A percentile compares a stretch with the other conserved stretches of the same genome.
These are phyloP conservation scores for Kryptopterus vitreolus DNA, from an alignment of 2,797 vertebrate species.

Conservation along the genomic window DNA sequence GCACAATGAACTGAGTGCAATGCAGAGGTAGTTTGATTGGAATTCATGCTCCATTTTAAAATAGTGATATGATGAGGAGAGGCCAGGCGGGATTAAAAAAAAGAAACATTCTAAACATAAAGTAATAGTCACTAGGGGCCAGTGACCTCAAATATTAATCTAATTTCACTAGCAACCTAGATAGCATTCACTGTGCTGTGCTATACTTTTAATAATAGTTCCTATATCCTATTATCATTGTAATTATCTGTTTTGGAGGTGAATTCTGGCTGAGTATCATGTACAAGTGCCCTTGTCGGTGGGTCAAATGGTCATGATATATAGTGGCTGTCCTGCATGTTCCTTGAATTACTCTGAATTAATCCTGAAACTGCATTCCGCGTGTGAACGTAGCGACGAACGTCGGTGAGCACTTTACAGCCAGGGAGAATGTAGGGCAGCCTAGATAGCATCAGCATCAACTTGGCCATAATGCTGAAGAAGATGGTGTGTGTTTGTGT, in stretches of 20 bases:
- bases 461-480: neutral
- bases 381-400: neutral
- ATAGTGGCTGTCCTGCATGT: neutral
- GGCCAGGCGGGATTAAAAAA: neutral
- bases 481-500: neutral
- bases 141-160: conserved; percentile 52
- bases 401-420: neutral
- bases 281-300: neutral
- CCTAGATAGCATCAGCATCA: conserved; percentile 9
- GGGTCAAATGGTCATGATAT: neutral
- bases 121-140: conserved; percentile 65
- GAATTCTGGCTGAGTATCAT: neutral
- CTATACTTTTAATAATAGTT: no score
- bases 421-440: conserved; percentile 1
- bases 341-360: neutral
- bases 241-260: neutral
- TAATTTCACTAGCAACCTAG: no score
- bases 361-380: neutral
- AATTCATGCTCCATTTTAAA: neutral
- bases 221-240: neutral
- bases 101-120: neutral
- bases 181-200: no score
- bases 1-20: neutral
- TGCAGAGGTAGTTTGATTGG: neutral
- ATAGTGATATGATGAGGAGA: neutral